Evolutionary conservation across 2,888 invertebrate genomes (phyloP).

Genomic region (Uropetala carovei): DNA sequence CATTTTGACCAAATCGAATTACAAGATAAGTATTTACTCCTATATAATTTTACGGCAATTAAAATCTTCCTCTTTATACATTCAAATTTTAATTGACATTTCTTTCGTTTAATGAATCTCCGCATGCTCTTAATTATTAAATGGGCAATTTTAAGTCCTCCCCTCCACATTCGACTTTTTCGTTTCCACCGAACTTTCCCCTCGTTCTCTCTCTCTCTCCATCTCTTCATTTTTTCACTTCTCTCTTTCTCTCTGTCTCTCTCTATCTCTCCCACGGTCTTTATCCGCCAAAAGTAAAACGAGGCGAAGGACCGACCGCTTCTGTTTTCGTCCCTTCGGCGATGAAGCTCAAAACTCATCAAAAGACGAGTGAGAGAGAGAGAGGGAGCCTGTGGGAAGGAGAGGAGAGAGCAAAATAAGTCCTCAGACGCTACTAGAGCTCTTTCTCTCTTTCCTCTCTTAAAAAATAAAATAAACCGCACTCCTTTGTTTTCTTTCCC

Average conservation of each 20-base stretch:
- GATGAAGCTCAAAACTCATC: conserved; percentile 30
- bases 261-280: not conserved
- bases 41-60: too few relatives aligned
- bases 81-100: too few relatives aligned
- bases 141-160: too few relatives aligned
- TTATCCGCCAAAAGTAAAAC: not conserved
- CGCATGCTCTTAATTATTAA: too few relatives aligned
- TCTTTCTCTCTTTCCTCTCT: not conserved
- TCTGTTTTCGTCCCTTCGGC: conserved; percentile 29
- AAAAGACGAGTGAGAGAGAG: not conserved
- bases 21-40: too few relatives aligned
- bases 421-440: not conserved
- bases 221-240: not conserved
- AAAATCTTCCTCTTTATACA: too few relatives aligned
- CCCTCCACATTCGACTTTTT: too few relatives aligned
- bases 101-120: too few relatives aligned
- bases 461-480: conserved; percentile 54
- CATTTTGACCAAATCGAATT: too few relatives aligned
- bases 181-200: too few relatives aligned
- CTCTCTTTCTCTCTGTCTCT: not conserved
- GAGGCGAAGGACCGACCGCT: not conserved
- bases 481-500: conserved; percentile 39
- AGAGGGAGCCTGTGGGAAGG: not conserved
- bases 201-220: not conserved
- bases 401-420: not conserved